Evolutionary conservation across 2,113 vertebrate genomes (phyloP).

Genomic region (Chionis minor): DNA sequence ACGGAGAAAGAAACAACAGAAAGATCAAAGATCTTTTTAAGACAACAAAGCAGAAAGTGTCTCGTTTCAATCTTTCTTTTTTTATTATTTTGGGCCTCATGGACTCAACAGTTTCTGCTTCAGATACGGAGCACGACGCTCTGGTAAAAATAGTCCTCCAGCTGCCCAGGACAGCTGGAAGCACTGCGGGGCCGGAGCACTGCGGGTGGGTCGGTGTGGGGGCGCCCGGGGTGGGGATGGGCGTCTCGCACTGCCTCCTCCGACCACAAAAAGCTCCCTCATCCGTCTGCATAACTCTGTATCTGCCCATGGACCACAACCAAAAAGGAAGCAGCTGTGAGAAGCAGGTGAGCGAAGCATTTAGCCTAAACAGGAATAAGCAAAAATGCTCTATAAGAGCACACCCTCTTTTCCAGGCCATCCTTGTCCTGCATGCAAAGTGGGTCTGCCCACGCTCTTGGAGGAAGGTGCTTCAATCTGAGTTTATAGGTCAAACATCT

Average conservation of each 20-base stretch:
- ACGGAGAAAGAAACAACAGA: neutral
- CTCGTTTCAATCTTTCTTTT: neutral
- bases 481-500: neutral
- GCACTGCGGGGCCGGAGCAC: neutral
- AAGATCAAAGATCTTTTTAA: constrained; percentile 18
- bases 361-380: neutral
- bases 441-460: neutral
- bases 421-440: neutral
- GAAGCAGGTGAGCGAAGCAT: neutral
- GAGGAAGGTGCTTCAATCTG: neutral
- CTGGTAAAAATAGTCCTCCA: constrained; percentile 29
- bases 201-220: neutral
- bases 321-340: neutral
- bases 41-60: neutral
- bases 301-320: neutral
- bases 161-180: constrained; percentile 26
- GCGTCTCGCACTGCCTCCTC: neutral
- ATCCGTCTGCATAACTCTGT: neutral
- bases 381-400: neutral
- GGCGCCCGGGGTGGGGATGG: neutral
- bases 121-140: neutral
- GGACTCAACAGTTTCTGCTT: neutral
- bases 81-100: neutral
- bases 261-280: neutral
- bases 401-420: neutral